Percentiles rank a stretch among this genome's conserved stretches.
phyloP scores from a whole-genome alignment of 2,797 vertebrate genomes.

The Jordanella pulchra region DNA sequence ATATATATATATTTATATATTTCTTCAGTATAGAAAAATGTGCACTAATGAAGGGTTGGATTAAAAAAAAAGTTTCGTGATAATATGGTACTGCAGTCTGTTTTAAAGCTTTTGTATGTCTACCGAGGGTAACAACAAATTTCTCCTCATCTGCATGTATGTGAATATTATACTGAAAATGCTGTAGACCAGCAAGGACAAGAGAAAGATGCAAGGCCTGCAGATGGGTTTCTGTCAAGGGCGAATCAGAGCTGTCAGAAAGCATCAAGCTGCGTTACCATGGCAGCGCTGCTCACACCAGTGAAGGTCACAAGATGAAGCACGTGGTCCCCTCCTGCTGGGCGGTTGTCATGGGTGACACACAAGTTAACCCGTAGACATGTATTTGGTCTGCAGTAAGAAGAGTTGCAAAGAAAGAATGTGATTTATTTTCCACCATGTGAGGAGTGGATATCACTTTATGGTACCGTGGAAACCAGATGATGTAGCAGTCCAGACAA shows the following conservation, averaged over 20 bases:
- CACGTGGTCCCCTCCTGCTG: slow-evolving; percentile 68
- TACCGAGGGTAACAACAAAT: neutral
- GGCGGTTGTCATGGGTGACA: slow-evolving; percentile 69
- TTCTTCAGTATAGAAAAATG: neutral
- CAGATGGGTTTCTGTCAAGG: slow-evolving; percentile 75
- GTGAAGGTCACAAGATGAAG: slow-evolving; percentile 80
- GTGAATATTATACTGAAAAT: slow-evolving; percentile 27
- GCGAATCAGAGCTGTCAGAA: slow-evolving; percentile 79
- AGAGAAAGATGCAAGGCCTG: slow-evolving; percentile 50
- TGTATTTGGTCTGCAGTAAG: slow-evolving; percentile 41
- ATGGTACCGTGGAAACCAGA: slow-evolving; percentile 45
- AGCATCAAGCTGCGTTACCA: slow-evolving; percentile 77
- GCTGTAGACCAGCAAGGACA: slow-evolving; percentile 59
- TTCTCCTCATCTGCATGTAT: neutral
- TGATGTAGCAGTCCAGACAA: slow-evolving; percentile 39
- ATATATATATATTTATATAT: neutral
- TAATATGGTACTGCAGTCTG: neutral
- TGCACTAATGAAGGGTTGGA: neutral
- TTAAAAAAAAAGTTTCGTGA: neutral
- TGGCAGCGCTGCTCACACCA: slow-evolving; percentile 74
- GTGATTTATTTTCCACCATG: slow-evolving; percentile 14
- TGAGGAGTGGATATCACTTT: slow-evolving; percentile 32
- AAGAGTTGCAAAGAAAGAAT: slow-evolving; percentile 23
- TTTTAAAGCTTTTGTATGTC: neutral
- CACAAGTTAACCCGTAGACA: slow-evolving; percentile 56